Evolutionary conservation across 2,888 invertebrate genomes (phyloP).

Genomic region (Macaria liturata): DNA sequence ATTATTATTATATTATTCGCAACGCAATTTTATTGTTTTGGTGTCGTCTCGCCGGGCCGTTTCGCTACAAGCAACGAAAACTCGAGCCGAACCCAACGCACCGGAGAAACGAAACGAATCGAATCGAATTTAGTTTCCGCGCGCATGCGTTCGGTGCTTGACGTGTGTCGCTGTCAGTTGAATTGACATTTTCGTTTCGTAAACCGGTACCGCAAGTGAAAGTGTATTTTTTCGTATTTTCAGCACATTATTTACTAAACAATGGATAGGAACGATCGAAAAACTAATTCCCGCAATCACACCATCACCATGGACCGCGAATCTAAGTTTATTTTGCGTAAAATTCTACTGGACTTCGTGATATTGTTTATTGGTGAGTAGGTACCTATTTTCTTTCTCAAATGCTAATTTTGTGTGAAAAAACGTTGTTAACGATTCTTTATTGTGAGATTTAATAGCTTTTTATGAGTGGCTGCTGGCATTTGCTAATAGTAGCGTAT

Average conservation of each 20-base stretch:
- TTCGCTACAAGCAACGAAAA: constrained; percentile 9
- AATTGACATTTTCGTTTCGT: constrained; percentile 59
- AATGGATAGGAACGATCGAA: constrained; percentile 75
- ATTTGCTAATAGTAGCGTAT: background rate
- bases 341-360: constrained; percentile 86
- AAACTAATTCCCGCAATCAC: constrained; percentile 65
- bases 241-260: constrained; percentile 40
- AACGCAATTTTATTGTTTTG: constrained; percentile 5
- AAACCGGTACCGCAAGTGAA: constrained; percentile 51
- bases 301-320: constrained; percentile 80
- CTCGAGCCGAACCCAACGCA: constrained; percentile 41
- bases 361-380: constrained; percentile 88
- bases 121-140: constrained; percentile 56
- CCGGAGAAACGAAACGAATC: constrained; percentile 16
- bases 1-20: too few relatives aligned
- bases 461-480: background rate
- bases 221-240: constrained; percentile 44
- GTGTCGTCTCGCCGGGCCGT: background rate
- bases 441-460: constrained; percentile 2
- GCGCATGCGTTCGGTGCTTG: constrained; percentile 72
- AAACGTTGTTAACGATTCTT: background rate
- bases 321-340: constrained; percentile 83
- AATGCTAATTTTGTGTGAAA: constrained; percentile 3
- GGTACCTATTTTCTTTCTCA: constrained; percentile 11
- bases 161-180: constrained; percentile 52